Conservation (phyloP, 2,888 invertebrate species). For the Neoascia interrupta region DNA sequence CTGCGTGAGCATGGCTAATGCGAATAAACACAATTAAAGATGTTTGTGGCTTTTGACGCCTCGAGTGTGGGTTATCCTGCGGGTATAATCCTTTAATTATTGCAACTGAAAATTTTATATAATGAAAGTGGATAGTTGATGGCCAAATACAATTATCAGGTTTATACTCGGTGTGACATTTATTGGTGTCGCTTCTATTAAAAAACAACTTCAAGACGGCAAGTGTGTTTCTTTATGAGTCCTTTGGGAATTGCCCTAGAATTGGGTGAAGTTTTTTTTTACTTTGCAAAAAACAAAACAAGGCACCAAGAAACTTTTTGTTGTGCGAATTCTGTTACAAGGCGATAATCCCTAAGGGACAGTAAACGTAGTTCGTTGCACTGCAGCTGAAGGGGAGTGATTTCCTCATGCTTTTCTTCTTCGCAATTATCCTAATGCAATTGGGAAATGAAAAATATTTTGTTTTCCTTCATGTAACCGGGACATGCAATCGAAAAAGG, state of each 20-base stretch:
- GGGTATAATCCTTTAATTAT: slow-evolving; percentile 33
- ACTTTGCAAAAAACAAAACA: too few species aligned
- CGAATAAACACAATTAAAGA: slow-evolving; percentile 37
- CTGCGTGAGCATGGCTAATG: slow-evolving; percentile 51
- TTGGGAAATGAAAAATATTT: slow-evolving; percentile 15
- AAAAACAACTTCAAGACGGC: not conserved
- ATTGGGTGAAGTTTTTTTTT: not conserved
- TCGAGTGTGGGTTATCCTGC: not conserved
- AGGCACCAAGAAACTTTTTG: too few species aligned
- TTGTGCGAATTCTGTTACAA: too few species aligned
- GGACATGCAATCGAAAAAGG: slow-evolving; percentile 18
- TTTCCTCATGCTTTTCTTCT: not conserved
- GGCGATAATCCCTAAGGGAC: not conserved
- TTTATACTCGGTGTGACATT: slow-evolving; percentile 1
- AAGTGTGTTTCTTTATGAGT: not conserved
- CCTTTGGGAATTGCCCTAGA: not conserved
- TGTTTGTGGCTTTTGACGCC: not conserved
- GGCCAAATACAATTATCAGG: not conserved
- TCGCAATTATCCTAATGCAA: slow-evolving; percentile 42
- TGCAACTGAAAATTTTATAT: slow-evolving; percentile 23
- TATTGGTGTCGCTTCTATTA: slow-evolving; percentile 4
- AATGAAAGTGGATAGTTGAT: slow-evolving; percentile 15
- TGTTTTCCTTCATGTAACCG: slow-evolving; percentile 15
- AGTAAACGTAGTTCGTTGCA: slow-evolving; percentile 20
- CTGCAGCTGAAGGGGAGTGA: slow-evolving; percentile 5